Percentiles rank a stretch among this genome's conserved stretches.
These are phyloP conservation scores for Callorhinus ursinus DNA, from an alignment of 2,113 vertebrate species.

Conservation along the genomic window DNA sequence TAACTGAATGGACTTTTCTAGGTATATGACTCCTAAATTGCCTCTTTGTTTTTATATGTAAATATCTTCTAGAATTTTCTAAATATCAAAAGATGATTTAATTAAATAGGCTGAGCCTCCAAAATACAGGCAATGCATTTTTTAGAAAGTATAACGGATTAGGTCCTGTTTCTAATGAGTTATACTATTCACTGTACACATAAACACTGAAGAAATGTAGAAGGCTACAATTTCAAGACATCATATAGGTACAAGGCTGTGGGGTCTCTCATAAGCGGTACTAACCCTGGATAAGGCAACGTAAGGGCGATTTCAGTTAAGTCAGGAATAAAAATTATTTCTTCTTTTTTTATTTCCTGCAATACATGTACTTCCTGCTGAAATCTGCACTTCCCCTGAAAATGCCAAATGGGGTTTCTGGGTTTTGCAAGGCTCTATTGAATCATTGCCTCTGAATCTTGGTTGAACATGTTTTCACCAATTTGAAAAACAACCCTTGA, in stretches of 20 bases:
- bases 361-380: background rate
- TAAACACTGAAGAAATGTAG: background rate
- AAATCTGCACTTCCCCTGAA: background rate
- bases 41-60: background rate
- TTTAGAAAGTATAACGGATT: background rate
- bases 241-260: background rate
- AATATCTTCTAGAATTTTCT: background rate
- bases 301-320: background rate
- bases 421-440: background rate
- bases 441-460: background rate
- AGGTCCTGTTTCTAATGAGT: background rate
- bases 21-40: background rate
- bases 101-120: background rate
- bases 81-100: background rate
- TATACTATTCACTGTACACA: background rate
- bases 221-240: background rate
- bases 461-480: background rate
- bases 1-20: background rate
- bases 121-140: background rate
- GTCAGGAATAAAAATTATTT: background rate
- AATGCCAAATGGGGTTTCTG: background rate
- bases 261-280: background rate
- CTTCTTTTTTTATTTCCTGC: background rate
- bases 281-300: background rate
- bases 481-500: background rate